Conservation (phyloP, 92 coral and sea anemone species). For the Pocillopora meandrina region DNA sequence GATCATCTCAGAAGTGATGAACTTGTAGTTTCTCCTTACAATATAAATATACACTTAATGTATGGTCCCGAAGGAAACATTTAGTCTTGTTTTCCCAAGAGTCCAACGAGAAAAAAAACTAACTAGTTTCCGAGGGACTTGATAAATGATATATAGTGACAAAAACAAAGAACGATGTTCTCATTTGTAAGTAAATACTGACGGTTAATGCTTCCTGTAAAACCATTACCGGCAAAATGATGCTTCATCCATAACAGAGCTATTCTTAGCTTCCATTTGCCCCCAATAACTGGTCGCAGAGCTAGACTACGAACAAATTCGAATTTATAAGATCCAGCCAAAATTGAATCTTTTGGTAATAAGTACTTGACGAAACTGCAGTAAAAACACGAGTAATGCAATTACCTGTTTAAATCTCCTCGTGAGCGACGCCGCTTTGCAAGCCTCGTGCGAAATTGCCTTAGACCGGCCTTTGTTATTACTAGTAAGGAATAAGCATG, state of each 20-base stretch:
- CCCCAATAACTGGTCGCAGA: neutral
- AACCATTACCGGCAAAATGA: neutral
- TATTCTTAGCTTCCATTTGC: neutral
- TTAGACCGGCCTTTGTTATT: neutral
- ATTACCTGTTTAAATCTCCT: neutral
- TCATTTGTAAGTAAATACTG: constrained; percentile 45
- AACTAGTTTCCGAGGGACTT: too few species aligned
- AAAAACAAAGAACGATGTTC: constrained; percentile 31
- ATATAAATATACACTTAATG: too few species aligned
- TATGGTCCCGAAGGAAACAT: too few species aligned
- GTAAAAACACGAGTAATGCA: neutral
- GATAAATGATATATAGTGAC: constrained; percentile 37
- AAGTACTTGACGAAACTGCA: neutral
- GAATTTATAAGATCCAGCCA: neutral
- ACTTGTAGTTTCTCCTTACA: too few species aligned
- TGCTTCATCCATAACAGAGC: neutral
- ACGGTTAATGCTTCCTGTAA: neutral
- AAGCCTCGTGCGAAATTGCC: neutral
- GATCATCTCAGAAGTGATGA: too few species aligned
- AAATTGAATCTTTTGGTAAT: neutral
- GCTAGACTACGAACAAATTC: neutral
- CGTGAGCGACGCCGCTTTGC: neutral
- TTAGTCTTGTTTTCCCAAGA: too few species aligned
- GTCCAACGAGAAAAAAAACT: too few species aligned
- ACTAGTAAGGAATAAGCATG: neutral